Evolutionary conservation across 2,888 invertebrate genomes (phyloP), one percentile per base, ranked within the genome.

Genomic region (Tiphia femorata): DNA sequence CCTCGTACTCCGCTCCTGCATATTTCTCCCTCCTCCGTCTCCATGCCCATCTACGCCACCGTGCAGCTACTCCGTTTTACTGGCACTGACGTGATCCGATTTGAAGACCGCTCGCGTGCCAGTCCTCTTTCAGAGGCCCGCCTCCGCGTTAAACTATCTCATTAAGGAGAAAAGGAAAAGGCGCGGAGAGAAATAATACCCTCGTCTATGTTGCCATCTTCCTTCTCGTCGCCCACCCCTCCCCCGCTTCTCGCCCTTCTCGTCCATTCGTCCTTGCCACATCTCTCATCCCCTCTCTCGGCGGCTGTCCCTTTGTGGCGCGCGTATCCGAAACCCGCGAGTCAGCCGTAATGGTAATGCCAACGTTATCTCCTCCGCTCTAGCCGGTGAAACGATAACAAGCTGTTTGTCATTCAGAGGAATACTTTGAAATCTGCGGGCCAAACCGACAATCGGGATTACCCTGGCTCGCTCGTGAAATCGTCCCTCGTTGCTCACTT

Each of bases 161-260:
- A 58, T 73, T 70, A 65, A 61, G 61, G 58, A 55, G 53, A 55
- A n/a, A n/a, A n/a, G n/a, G n/a, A n/a, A n/a, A n/a, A n/a, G n/a
- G n/a, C n/a, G n/a, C n/a, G n/a, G n/a, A n/a, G n/a, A n/a, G n/a
- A n/a, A n/a, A n/a, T n/a, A n/a, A n/a, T n/a, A n/a, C n/a, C n/a
- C n/a, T n/a, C 17, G 30, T 37, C 16, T 7, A 23, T 27, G 21
- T 16, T 19, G 48, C 16, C 12, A 38, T 35, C 8, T 33, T 29
- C 37, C 5, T 20, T 35, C 42, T 12, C 21, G 4, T 16, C n/a
- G 3, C 4, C 14, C 14, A 30, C 30, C 16, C 21, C 7, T 20
- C 14, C 3, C 10, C 14, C 30, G 27, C 12, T 35, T 29, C 12
- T 20, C 48, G n/a, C 23, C 8, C 27, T 38, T 30, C 23, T 35